Conservation (phyloP, 2,797 vertebrate species). For the Epinephelus coioides region DNA sequence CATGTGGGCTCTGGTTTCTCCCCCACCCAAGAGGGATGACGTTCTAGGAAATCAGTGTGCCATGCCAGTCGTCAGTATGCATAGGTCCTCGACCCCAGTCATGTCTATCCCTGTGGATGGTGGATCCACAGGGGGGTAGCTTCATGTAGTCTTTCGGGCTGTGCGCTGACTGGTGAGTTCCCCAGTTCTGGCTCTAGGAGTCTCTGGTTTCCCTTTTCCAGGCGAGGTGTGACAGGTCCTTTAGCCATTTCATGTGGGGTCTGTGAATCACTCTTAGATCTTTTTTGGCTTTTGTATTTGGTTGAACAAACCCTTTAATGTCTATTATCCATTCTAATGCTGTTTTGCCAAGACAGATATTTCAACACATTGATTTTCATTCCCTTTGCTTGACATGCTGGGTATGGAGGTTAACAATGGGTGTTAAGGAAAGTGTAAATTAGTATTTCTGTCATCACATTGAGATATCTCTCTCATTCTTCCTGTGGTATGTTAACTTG, state of each 20-base stretch:
- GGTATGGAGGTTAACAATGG: neutral
- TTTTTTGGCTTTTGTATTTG: neutral
- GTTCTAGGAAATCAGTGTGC: neutral
- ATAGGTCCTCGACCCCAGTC: neutral
- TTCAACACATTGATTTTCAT: neutral
- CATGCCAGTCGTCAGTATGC: neutral
- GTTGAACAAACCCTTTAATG: neutral
- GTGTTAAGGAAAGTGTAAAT: constrained; percentile 6
- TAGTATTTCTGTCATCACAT: constrained; percentile 20
- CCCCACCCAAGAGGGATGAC: neutral
- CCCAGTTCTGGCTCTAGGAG: neutral
- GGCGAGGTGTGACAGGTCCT: too few species aligned
- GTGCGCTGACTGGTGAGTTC: neutral
- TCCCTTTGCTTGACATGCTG: neutral
- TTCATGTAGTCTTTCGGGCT: neutral
- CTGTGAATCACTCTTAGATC: neutral
- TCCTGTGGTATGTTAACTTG: constrained; percentile 4
- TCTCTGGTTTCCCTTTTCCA: too few species aligned
- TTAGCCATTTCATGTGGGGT: neutral
- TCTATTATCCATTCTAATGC: neutral
- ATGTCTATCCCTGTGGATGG: neutral
- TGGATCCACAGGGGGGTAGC: neutral
- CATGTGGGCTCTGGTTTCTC: neutral
- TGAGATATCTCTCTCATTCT: constrained; percentile 6
- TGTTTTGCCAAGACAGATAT: neutral